Conservation (phyloP, 2,797 vertebrate genomes). For the Lutjanus argentimaculatus region DNA sequence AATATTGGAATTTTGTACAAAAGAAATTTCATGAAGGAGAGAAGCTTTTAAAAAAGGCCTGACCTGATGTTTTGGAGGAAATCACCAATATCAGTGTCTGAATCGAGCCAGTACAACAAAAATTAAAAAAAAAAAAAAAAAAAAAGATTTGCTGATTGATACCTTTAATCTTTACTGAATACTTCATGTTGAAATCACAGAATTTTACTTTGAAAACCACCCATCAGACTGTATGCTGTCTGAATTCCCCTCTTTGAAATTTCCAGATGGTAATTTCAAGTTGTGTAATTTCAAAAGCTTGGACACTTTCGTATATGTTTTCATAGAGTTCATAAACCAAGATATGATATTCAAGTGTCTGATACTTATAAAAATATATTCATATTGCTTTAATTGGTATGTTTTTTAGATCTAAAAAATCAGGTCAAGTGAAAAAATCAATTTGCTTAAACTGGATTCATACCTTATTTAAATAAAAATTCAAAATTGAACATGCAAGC, state of each 20-base stretch:
- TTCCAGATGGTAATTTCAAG: neutral
- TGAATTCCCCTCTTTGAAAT: neutral
- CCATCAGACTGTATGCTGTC: neutral
- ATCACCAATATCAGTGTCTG: neutral
- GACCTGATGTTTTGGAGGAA: neutral
- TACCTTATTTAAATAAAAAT: neutral
- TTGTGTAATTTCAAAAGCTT: constrained; percentile 5
- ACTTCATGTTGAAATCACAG: neutral
- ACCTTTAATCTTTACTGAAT: neutral
- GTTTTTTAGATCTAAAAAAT: neutral
- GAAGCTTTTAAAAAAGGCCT: no score
- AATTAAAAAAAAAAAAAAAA: neutral
- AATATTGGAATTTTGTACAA: neutral
- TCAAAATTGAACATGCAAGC: neutral
- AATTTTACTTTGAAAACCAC: neutral
- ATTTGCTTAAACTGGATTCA: neutral
- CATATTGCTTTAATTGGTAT: neutral
- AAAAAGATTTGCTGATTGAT: no score
- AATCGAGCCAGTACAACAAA: no score
- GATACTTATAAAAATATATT: neutral
- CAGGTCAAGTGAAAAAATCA: neutral
- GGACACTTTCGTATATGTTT: neutral
- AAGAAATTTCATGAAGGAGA: neutral
- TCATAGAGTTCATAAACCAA: no score
- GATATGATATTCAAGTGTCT: neutral